Evolutionary conservation across 2,113 vertebrate species (phyloP).

Genomic region (Camelus bactrianus): DNA sequence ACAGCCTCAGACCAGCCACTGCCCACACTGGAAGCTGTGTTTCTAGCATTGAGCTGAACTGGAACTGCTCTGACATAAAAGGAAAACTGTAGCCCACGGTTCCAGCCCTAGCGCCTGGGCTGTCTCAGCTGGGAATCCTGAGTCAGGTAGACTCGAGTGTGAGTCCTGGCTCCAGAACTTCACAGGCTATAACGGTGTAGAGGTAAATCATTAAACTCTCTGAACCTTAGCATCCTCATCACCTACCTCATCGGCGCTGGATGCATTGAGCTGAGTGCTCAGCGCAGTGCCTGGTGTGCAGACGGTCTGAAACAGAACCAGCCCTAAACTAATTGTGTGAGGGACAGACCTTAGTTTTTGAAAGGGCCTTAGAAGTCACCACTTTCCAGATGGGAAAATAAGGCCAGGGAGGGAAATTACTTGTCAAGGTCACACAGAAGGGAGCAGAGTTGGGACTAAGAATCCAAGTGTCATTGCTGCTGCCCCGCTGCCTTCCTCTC

Average conservation of each 20-base stretch:
- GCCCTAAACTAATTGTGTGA: neutral
- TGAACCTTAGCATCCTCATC: neutral
- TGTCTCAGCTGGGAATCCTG: neutral
- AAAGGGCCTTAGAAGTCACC: neutral
- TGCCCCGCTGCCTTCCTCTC: neutral
- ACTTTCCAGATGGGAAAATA: neutral
- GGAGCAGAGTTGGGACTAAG: neutral
- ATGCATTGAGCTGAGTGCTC: neutral
- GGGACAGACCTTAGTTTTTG: neutral
- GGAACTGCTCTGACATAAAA: neutral
- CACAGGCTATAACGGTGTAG: neutral
- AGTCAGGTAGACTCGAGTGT: neutral
- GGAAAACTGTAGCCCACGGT: neutral
- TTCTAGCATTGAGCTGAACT: neutral
- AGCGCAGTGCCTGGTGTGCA: neutral
- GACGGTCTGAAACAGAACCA: neutral
- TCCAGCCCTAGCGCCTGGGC: neutral
- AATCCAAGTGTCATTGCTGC: neutral
- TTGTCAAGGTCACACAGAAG: neutral
- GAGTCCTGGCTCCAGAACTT: neutral
- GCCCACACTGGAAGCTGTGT: neutral
- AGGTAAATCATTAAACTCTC: neutral
- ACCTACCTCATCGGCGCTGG: neutral
- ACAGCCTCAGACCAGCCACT: neutral
- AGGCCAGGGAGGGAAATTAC: neutral